Evolutionary conservation across 2,888 invertebrate species (phyloP).

Genomic region (Spisula solida): DNA sequence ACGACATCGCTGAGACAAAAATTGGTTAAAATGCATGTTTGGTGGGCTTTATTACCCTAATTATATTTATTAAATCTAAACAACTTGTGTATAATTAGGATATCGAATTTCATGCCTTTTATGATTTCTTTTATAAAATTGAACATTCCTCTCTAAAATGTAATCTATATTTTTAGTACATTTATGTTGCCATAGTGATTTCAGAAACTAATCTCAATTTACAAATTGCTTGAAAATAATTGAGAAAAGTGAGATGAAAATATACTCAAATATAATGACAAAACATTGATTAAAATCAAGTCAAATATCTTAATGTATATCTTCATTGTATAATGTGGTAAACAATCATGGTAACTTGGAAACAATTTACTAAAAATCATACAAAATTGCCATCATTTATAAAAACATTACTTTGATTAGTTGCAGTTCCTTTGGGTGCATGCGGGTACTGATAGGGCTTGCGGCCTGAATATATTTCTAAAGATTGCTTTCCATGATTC

Average conservation of each 20-base stretch:
- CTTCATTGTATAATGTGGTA: background rate
- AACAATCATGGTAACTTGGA: background rate
- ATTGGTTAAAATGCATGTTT: constrained; percentile 13
- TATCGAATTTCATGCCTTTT: constrained; percentile 14
- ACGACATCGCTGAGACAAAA: constrained; percentile 8
- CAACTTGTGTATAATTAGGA: background rate
- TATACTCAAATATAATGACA: background rate
- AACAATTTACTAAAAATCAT: background rate
- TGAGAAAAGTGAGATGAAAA: constrained; percentile 14
- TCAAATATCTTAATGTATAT: background rate
- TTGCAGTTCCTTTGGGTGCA: background rate
- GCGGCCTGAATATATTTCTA: background rate
- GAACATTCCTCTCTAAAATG: background rate
- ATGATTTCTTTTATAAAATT: background rate
- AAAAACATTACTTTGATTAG: no score
- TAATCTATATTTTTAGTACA: constrained; percentile 1
- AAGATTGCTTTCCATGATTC: background rate
- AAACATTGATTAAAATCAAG: background rate
- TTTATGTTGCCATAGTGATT: constrained; percentile 6
- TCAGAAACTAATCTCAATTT: constrained; percentile 17
- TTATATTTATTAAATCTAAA: constrained; percentile 16
- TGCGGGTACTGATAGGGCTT: background rate
- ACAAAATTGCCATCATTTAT: background rate
- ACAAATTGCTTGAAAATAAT: background rate
- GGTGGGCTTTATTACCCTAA: background rate